Conservation (phyloP, 2,797 vertebrate species). For the Microhierax caerulescens region DNA sequence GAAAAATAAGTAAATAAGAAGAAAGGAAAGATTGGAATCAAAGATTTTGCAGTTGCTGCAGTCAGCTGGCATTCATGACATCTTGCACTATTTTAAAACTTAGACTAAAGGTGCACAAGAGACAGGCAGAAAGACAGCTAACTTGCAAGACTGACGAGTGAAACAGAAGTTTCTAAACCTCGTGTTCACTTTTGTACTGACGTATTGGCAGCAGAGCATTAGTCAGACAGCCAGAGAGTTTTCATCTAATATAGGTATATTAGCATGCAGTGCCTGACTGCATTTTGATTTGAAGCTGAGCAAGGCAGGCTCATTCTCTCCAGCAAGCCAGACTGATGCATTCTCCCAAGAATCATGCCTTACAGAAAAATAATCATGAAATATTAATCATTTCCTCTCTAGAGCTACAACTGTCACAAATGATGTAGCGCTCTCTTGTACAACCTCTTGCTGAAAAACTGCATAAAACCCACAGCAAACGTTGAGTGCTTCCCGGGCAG, state of each 20-base stretch:
- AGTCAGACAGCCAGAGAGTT: conserved; percentile 8
- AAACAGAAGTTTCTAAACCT: not conserved
- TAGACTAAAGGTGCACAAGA: not conserved
- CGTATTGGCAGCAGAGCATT: not conserved
- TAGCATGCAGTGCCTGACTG: conserved; percentile 2
- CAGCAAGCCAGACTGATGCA: conserved; percentile 21
- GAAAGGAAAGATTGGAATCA: not conserved
- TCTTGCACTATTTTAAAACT: not conserved
- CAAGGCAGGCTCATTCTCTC: not conserved
- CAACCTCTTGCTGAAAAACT: not conserved
- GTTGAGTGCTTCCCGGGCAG: accelerated
- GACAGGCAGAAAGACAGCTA: not conserved
- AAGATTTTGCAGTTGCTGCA: not conserved
- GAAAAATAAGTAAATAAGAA: not conserved
- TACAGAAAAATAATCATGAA: conserved; percentile 54
- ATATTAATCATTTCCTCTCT: conserved; percentile 58
- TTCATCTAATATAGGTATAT: not conserved
- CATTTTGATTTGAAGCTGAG: not conserved
- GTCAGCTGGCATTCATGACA: not conserved
- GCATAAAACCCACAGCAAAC: not conserved
- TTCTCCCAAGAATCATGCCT: conserved; percentile 7
- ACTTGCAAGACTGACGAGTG: not conserved
- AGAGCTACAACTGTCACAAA: conserved; percentile 42
- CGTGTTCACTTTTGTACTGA: not conserved
- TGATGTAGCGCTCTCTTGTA: not conserved